Evolutionary conservation across 2,888 invertebrate species (phyloP).

Genomic region (Coremacera marginata): DNA sequence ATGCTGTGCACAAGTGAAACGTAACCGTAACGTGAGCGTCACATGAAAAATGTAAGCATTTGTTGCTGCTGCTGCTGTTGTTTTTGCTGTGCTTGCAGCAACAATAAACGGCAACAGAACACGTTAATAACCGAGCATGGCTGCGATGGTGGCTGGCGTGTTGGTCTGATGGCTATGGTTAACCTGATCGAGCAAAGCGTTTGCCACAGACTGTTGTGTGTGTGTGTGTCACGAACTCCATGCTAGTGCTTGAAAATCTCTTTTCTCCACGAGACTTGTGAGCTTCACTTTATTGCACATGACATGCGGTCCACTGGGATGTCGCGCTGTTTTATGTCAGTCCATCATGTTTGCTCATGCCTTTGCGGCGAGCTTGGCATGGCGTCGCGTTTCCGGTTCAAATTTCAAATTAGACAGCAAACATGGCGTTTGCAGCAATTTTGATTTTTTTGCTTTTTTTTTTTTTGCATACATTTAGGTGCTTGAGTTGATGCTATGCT

Average conservation of each 20-base stretch:
- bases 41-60: conserved; percentile 23
- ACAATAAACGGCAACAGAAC: conserved; percentile 31
- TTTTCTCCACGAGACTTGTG: not conserved
- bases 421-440: conserved; percentile 19
- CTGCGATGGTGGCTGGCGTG: not conserved
- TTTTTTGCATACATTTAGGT: not conserved
- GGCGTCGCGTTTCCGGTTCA: conserved; percentile 16
- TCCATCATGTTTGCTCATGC: conserved; percentile 22
- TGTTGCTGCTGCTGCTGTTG: conserved; percentile 6
- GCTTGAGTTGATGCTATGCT: not conserved
- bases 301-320: conserved; percentile 33
- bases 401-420: conserved; percentile 35
- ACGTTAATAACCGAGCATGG: conserved; percentile 31
- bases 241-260: not conserved
- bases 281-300: conserved; percentile 29
- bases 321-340: conserved; percentile 9
- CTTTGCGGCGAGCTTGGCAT: conserved; percentile 5
- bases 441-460: not conserved
- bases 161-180: not conserved
- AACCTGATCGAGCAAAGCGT: not conserved
- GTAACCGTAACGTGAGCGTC: conserved; percentile 22
- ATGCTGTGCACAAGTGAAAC: conserved; percentile 14
- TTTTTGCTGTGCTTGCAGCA: conserved; percentile 5
- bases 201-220: not conserved
- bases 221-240: not conserved